These are phyloP conservation scores for Motacilla tschutschensis DNA, from an alignment of 2,113 vertebrate genomes.

Conservation along the genomic window DNA sequence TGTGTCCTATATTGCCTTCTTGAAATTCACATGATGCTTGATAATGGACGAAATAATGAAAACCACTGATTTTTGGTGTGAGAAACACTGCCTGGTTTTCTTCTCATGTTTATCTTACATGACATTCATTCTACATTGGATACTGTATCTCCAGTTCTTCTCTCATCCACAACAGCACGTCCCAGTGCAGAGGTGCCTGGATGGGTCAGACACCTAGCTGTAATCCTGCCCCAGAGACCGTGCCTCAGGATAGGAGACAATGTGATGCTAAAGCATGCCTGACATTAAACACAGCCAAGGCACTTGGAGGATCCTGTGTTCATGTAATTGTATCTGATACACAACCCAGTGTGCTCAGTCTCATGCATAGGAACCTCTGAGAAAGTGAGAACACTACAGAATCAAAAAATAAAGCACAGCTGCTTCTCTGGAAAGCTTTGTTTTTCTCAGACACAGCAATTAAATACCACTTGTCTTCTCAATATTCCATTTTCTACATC, in stretches of 20 bases:
- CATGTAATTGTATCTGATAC: not conserved
- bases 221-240: not conserved
- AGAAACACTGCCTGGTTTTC: not conserved
- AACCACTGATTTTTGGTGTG: not conserved
- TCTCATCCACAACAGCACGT: not conserved
- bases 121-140: rapidly evolving
- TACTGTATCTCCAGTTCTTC: not conserved
- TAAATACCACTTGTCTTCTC: not conserved
- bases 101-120: not conserved
- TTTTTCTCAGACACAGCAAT: not conserved
- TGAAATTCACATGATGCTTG: not conserved
- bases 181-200: not conserved
- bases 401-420: not conserved
- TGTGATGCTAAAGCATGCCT: not conserved
- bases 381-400: not conserved
- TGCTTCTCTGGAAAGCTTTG: not conserved
- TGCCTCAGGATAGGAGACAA: not conserved
- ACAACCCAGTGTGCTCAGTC: rapidly evolving
- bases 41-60: not conserved
- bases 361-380: not conserved
- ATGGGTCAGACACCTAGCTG: not conserved
- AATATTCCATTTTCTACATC: not conserved
- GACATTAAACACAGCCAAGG: not conserved
- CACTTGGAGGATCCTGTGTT: not conserved
- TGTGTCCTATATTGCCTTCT: not conserved